These are phyloP conservation scores for Stenoptilia bipunctidactyla DNA, from an alignment of 2,888 invertebrate genomes.

Conservation along the genomic window DNA sequence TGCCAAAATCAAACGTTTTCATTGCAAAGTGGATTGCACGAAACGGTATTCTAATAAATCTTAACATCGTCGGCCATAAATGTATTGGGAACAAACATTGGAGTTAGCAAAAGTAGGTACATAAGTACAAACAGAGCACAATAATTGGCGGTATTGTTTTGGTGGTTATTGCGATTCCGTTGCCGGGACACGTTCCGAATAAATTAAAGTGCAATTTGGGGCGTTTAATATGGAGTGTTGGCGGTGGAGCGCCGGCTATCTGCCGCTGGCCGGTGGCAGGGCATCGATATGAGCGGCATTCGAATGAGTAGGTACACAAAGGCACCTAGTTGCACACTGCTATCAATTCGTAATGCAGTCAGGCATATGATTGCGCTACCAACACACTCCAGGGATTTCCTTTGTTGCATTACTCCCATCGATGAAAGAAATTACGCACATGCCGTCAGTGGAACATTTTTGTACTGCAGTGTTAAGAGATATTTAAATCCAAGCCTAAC, in stretches of 20 bases:
- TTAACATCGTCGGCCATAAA: conserved; percentile 3
- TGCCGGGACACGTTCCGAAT: conserved; percentile 67
- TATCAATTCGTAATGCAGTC: conserved; percentile 47
- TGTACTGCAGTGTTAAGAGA: too few species aligned
- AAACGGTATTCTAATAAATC: background rate
- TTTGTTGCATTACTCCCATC: background rate
- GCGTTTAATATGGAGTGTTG: conserved; percentile 67
- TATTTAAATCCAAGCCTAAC: too few species aligned
- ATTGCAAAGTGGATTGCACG: too few species aligned
- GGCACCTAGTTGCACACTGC: conserved; percentile 30
- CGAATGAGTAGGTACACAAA: conserved; percentile 64
- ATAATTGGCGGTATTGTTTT: conserved; percentile 60
- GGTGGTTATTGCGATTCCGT: conserved; percentile 64
- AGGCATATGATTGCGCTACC: conserved; percentile 36
- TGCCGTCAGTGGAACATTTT: too few species aligned
- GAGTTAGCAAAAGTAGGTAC: conserved; percentile 8
- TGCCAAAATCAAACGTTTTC: too few species aligned
- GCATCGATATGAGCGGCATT: conserved; percentile 57
- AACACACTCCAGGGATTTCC: conserved; percentile 1
- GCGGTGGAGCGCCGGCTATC: conserved; percentile 56
- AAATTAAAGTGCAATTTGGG: conserved; percentile 69
- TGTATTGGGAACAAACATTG: conserved; percentile 6
- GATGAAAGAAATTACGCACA: background rate
- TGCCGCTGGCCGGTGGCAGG: conserved; percentile 40
- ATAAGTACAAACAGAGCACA: conserved; percentile 41